A percentile compares a stretch with the other conserved stretches of the same genome.
These are phyloP conservation scores for Argentina silus DNA, from an alignment of 2,797 vertebrate species.

Conservation along the genomic window DNA sequence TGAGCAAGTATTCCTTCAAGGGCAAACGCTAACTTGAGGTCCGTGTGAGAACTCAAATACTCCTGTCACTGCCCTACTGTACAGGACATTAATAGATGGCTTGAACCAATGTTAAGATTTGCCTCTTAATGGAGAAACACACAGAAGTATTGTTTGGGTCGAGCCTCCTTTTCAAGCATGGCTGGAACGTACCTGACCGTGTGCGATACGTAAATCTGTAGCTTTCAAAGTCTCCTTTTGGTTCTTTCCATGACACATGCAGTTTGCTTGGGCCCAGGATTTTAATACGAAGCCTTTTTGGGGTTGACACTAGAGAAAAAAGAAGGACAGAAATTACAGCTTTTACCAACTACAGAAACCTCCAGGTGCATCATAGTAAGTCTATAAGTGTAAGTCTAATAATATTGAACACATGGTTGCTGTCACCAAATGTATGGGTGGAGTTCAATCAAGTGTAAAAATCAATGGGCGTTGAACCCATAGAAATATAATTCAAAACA, in stretches of 20 bases:
- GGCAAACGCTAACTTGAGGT: background rate
- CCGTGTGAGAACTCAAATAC: background rate
- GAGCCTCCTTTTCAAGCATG: background rate
- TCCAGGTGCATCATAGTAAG: background rate
- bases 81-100: too few species aligned
- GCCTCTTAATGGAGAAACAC: too few species aligned
- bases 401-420: constrained; percentile 6
- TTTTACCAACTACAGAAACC: background rate
- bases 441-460: constrained; percentile 45
- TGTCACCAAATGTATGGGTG: constrained; percentile 24
- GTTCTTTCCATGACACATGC: constrained; percentile 92
- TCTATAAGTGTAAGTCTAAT: constrained; percentile 4
- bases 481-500: too few species aligned
- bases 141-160: too few species aligned
- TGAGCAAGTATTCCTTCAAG: background rate
- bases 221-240: constrained; percentile 89
- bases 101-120: too few species aligned
- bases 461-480: background rate
- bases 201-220: constrained; percentile 91
- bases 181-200: constrained; percentile 82
- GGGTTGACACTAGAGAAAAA: constrained; percentile 78
- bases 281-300: constrained; percentile 90
- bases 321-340: background rate
- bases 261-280: constrained; percentile 86
- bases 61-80: too few species aligned